A percentile compares a stretch with the other conserved stretches of the same genome.
These are phyloP conservation scores for Eriocheir sinensis DNA, from an alignment of 1,140 invertebrate genomes.

Conservation along the genomic window DNA sequence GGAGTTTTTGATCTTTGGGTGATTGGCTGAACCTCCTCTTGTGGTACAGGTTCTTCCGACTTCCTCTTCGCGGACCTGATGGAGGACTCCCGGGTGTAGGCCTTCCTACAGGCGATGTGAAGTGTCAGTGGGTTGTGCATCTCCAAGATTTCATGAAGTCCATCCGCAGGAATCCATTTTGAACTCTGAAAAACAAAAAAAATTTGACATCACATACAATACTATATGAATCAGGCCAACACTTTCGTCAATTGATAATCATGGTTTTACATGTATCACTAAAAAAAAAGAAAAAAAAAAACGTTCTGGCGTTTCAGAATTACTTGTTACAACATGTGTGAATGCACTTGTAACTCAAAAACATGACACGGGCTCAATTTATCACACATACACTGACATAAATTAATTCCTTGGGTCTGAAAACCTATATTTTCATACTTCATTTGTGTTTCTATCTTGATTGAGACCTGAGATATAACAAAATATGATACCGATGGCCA, in stretches of 20 bases:
- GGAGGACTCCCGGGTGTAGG: conserved; percentile 35
- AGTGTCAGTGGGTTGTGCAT: neutral
- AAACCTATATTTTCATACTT: conserved; percentile 58
- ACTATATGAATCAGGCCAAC: neutral
- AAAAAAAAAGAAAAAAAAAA: neutral
- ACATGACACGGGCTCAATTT: too few species aligned
- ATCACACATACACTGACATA: too few species aligned
- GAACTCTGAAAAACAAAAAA: neutral
- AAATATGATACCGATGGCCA: neutral
- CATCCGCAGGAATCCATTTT: neutral
- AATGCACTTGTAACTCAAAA: neutral
- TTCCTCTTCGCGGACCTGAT: neutral
- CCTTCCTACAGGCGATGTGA: conserved; percentile 24
- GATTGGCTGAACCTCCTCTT: neutral
- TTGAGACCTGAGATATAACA: conserved; percentile 36
- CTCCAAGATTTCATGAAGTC: conserved; percentile 5
- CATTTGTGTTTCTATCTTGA: conserved; percentile 54
- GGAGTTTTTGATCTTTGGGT: neutral
- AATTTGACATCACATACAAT: neutral
- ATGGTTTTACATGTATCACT: neutral
- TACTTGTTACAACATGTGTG: neutral
- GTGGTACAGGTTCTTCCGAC: neutral
- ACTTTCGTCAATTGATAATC: neutral
- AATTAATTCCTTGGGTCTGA: conserved; percentile 39
- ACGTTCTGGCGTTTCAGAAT: neutral